Evolutionary conservation across 1,140 invertebrate genomes (phyloP).

Genomic region (Paraescarpia echinospica): DNA sequence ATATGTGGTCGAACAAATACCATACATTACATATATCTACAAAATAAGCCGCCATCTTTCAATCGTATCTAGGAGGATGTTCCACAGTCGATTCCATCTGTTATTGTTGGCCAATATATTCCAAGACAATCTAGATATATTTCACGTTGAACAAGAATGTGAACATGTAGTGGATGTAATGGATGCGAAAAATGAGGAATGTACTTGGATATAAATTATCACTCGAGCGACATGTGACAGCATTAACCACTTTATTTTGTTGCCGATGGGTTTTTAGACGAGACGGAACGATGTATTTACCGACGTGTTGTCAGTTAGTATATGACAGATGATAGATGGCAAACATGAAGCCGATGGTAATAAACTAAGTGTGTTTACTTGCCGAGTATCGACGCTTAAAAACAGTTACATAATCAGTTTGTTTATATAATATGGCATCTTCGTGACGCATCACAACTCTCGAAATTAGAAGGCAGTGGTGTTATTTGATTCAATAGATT

Average conservation of each 20-base stretch:
- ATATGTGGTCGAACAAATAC: background rate
- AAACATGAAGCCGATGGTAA: too few species aligned
- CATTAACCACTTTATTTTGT: background rate
- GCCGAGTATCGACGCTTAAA: too few species aligned
- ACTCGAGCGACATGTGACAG: background rate
- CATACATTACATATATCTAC: background rate
- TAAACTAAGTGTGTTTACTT: too few species aligned
- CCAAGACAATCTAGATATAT: background rate
- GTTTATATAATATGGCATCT: too few species aligned
- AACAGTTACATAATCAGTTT: too few species aligned
- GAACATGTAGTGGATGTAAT: background rate
- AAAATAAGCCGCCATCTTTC: background rate
- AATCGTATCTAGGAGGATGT: background rate
- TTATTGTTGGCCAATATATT: background rate
- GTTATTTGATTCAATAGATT: too few species aligned
- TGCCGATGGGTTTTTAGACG: background rate
- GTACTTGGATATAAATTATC: background rate
- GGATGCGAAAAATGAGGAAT: background rate
- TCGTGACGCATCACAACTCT: too few species aligned
- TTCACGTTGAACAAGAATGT: background rate
- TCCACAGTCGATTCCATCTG: background rate
- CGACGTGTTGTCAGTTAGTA: background rate
- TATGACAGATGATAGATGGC: background rate
- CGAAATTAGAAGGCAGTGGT: too few species aligned
- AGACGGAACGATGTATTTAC: background rate